Evolutionary conservation across 2,888 invertebrate genomes (phyloP), one percentile per base, ranked within the genome.

Genomic region (Ctena decussata): DNA sequence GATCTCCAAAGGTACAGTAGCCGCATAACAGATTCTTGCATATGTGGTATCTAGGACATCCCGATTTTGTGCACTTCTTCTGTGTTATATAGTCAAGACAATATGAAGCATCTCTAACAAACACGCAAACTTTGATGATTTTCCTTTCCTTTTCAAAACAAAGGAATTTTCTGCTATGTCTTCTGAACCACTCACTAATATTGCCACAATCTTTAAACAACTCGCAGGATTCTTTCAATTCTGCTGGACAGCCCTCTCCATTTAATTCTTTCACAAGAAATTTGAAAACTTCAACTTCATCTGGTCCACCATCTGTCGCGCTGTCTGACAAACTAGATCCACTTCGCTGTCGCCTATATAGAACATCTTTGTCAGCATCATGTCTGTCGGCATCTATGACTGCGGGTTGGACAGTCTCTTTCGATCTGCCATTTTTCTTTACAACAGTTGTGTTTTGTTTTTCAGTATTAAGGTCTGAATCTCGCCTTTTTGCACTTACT

Each of bases 171-270:
- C 70, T 69, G 39, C 65, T 69, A 35, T 73, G 32, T 32, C 41
- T 35, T 32, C 57, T 82, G 44, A 90, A 85, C 86, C 86, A 86
- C 24, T n/a, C 41, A n/a, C 30, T 30, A 6, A 46, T 21, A 41
- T 72, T 24, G 8, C n/a, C 39, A 65, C 24, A 65, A 18, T 44
- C 44, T n/a, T 41, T 41, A n/a, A 72, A 72, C 41, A 72, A 6
- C 12, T 1, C 18, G 24, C n/a, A 41, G 5, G 5, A 27, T 24
- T 21, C 15, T 41, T 44, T 46, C 24, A 76, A 37, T 3, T 32
- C 44, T 21, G 32, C n/a, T 37, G 44, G 39, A 27, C 12, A n/a
- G 11, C 60, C 76, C 35, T 32, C 37, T 11, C 71, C 49, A 15
- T 53, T 24, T 37, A 78, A 30, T 70, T 78, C 53, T 71, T 71